Percentiles rank a stretch among this genome's conserved stretches.
Conservation (phyloP, 2,113 vertebrate species). For the Haemorhous mexicanus region DNA sequence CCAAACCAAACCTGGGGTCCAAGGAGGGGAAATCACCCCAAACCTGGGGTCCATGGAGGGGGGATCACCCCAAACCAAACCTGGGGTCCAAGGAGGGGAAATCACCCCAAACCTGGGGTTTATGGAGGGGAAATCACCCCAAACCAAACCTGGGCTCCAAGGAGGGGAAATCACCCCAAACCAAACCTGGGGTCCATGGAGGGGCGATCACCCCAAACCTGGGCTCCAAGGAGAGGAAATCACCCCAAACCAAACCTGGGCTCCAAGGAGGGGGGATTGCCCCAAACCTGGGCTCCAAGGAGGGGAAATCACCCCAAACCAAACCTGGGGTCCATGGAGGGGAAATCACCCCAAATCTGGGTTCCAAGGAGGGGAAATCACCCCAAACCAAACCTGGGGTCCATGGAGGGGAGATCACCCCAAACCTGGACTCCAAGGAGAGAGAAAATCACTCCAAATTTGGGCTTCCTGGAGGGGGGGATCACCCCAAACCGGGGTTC, state of each 20-base stretch:
- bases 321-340: not conserved
- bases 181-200: not conserved
- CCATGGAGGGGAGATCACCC: not conserved
- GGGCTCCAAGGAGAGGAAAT: not conserved
- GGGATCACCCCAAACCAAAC: not conserved
- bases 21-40: not conserved
- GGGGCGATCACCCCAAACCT: not conserved
- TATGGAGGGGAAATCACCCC: not conserved
- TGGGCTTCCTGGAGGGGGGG: no score
- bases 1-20: not conserved
- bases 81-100: not conserved
- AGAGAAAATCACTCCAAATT: no score
- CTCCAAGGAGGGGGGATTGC: no score
- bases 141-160: not conserved
- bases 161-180: not conserved
- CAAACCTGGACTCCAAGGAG: not conserved
- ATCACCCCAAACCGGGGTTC: not conserved
- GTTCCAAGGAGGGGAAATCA: not conserved
- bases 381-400: not conserved
- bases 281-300: fast-evolving
- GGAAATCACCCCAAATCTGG: not conserved
- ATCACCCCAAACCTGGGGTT: not conserved
- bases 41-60: no score
- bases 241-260: not conserved
- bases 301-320: no score